Percentiles rank a stretch among this genome's conserved stretches.
These are phyloP conservation scores for Lipotes vexillifer DNA, from an alignment of 2,113 vertebrate species.

Conservation along the genomic window DNA sequence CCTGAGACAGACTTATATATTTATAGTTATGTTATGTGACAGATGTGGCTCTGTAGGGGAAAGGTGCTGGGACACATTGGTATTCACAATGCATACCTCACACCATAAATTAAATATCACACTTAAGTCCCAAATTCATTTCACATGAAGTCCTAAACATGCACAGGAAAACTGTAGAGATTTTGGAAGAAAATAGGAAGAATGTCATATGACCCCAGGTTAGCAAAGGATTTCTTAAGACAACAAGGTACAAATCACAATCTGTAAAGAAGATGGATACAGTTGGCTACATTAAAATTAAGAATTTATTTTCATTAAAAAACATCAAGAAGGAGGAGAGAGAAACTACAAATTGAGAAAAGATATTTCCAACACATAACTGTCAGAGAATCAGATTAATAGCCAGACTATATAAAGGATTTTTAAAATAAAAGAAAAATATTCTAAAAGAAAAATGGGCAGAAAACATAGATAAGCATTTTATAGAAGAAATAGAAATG, in stretches of 20 bases:
- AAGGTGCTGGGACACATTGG: background rate
- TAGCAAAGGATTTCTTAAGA: background rate
- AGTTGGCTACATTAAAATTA: background rate
- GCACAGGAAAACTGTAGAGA: background rate
- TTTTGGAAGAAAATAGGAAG: slow-evolving; percentile 5
- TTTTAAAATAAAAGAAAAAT: background rate
- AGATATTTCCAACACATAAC: background rate
- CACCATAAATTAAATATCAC: background rate
- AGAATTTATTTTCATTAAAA: slow-evolving; percentile 23
- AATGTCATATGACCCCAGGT: background rate
- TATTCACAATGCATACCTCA: background rate
- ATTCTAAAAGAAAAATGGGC: background rate
- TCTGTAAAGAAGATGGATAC: background rate
- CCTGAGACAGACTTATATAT: background rate
- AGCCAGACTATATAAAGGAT: background rate
- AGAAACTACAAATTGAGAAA: background rate
- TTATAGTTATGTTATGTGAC: background rate
- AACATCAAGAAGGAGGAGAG: background rate
- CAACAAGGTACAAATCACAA: background rate
- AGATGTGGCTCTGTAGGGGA: background rate
- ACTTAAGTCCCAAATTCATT: background rate
- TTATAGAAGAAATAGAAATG: background rate
- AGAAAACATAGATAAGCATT: background rate
- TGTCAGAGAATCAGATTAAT: background rate
- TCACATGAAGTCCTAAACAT: background rate